Percentiles rank a stretch among this genome's conserved stretches.
Evolutionary conservation across 1,140 invertebrate species (phyloP).

Genomic region (Ruditapes philippinarum): DNA sequence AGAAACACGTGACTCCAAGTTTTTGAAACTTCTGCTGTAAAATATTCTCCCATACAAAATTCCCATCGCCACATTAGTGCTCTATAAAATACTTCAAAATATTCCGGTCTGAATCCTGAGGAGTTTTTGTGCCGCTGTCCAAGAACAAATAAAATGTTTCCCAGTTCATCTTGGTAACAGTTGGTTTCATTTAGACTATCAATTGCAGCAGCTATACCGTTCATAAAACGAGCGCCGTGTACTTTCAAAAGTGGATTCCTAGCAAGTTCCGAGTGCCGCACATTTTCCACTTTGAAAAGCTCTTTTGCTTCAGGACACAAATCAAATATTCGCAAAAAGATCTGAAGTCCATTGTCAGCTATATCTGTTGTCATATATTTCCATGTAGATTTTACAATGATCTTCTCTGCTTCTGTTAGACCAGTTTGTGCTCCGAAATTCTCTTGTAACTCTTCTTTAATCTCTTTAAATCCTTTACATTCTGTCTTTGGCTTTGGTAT

Average conservation of each 20-base stretch:
- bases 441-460: too few relatives aligned
- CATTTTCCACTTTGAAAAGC: constrained; percentile 11
- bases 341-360: not conserved
- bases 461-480: too few relatives aligned
- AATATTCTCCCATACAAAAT: not conserved
- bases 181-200: not conserved
- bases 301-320: constrained; percentile 5
- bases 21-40: constrained; percentile 28
- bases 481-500: too few relatives aligned
- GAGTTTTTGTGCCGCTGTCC: constrained; percentile 37
- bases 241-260: not conserved
- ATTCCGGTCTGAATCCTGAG: constrained; percentile 12
- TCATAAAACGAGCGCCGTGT: constrained; percentile 23
- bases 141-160: not conserved
- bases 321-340: constrained; percentile 34
- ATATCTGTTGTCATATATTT: not conserved
- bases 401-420: not conserved
- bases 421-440: not conserved
- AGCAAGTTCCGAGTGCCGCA: not conserved
- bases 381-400: not conserved
- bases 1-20: constrained; percentile 40
- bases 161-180: not conserved
- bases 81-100: constrained; percentile 42
- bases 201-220: not conserved
- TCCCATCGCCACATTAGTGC: constrained; percentile 27